Base-by-base conservation (phyloP, 2,113 vertebrate species). In the Arothron firmamentum region DNA sequence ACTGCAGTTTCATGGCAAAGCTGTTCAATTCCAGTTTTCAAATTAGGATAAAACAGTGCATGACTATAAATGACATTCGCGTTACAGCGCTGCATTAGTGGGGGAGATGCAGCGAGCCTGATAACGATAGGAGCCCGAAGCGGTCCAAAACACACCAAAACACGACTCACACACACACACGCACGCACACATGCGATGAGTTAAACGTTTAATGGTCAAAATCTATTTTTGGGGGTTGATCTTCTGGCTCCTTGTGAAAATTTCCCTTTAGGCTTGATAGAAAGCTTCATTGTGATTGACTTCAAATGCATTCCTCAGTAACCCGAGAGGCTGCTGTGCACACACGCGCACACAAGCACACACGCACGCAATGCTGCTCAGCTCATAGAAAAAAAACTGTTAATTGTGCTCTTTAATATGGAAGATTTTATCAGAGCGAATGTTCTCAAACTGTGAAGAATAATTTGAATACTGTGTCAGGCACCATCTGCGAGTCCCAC, bases 271-370 rank as follows among this genome's bases (percentile, higher is more conserved):
- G 73, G 75, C 68, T 61, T 72, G 76, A 84, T 76, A 81, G 72
- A 77, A 63, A 71, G 60, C 67, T 64, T 77, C 77, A 75, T 82
- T 82, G 79, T 79, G 75, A 81, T 68, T 59, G 78, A 82, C 85
- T 83, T 85, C 80, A 85, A 85, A 86, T 79, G 56, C 80, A 81
- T 87, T 85, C 81, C 75, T 79, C 70, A 51, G 81, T 67, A 86
- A 86, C 78, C 64, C 54, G 55, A 85, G 73, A 80, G 65, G 60
- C 69, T 65, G 68, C 13, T 19, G 74, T 59, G 62, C 67, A 50
- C 53, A 61, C 70, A 72, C 50, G 20, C 31, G 34, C 31, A 57
- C 57, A 56, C 61, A 67, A 63, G 47, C 38, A 56, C 52, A 54
- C 62, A 56, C 49, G 49, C 42, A 48, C 43, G 48, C 54, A 56